phyloP scores from a whole-genome alignment of 1,140 invertebrate species.

The Drosophila subpulchrella region DNA sequence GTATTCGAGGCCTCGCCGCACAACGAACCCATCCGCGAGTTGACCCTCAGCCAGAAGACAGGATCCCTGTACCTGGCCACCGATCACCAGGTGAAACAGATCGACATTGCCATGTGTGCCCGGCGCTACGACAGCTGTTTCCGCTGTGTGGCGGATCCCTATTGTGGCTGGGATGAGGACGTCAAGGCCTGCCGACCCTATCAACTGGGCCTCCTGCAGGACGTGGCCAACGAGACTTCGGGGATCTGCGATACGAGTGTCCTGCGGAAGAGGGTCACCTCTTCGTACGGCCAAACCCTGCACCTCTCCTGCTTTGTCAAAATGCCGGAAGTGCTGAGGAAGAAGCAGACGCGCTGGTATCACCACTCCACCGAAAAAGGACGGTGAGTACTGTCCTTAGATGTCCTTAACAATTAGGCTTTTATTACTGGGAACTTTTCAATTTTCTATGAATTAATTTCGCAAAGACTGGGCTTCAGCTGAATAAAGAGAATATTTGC shows the following conservation, averaged over 20 bases:
- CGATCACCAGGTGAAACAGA: constrained; percentile 90
- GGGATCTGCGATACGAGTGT: constrained; percentile 90
- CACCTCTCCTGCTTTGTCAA: constrained; percentile 90
- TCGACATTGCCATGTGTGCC: constrained; percentile 90
- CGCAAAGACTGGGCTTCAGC: no score
- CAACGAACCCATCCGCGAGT: constrained; percentile 90
- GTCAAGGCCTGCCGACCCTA: constrained; percentile 90
- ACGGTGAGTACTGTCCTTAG: constrained; percentile 79
- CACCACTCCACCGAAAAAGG: constrained; percentile 90
- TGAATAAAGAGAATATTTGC: no score
- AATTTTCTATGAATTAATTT: no score
- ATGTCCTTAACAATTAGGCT: no score
- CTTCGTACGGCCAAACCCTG: constrained; percentile 91
- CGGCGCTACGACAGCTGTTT: constrained; percentile 91
- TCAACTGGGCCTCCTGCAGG: constrained; percentile 87
- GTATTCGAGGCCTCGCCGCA: constrained; percentile 89
- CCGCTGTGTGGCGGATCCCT: constrained; percentile 91
- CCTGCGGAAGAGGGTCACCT: constrained; percentile 88
- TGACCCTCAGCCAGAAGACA: constrained; percentile 89
- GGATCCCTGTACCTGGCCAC: constrained; percentile 91
- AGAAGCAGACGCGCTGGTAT: constrained; percentile 88
- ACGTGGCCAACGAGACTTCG: constrained; percentile 89
- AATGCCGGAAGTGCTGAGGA: constrained; percentile 88
- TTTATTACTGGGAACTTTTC: no score
- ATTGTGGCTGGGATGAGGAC: constrained; percentile 94